phyloP scores from a whole-genome alignment of 2,888 invertebrate genomes.

The Seladonia tumulorum region DNA sequence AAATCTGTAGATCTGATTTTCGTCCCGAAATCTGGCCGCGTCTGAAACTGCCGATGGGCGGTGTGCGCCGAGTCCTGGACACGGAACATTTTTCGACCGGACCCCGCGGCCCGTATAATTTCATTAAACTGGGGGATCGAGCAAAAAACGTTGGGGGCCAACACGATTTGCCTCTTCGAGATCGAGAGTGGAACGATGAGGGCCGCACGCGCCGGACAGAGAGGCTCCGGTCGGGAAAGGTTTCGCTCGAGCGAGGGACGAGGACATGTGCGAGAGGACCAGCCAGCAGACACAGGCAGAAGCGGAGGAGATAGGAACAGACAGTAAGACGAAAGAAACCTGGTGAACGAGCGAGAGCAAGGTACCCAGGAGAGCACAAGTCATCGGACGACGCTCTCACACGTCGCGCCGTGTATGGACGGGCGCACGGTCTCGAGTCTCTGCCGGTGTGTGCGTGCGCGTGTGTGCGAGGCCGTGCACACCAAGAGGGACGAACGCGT shows the following conservation, averaged over 20 bases:
- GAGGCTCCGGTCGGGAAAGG: background rate
- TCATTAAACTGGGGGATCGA: constrained; percentile 61
- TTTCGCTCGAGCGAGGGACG: background rate
- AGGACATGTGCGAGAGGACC: background rate
- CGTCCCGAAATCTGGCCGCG: background rate
- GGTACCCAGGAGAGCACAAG: constrained; percentile 54
- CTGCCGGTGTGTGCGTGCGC: background rate
- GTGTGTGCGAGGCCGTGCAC: background rate
- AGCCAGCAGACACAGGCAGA: background rate
- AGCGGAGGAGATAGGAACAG: constrained; percentile 21
- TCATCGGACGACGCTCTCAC: constrained; percentile 50
- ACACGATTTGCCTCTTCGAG: constrained; percentile 72
- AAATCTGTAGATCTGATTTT: background rate
- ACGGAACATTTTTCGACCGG: constrained; percentile 29
- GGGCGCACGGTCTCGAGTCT: background rate
- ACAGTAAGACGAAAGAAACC: constrained; percentile 29
- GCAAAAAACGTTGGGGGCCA: constrained; percentile 59
- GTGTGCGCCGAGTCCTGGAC: constrained; percentile 32
- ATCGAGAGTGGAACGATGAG: constrained; percentile 77
- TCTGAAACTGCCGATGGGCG: constrained; percentile 33
- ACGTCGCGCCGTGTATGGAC: constrained; percentile 24
- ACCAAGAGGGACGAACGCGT: background rate
- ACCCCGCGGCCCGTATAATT: constrained; percentile 56
- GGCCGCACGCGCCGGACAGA: constrained; percentile 19
- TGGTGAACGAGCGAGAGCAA: constrained; percentile 46